These are phyloP conservation scores for Acipenser oxyrinchus DNA, from an alignment of 2,797 vertebrate genomes.

Conservation along the genomic window DNA sequence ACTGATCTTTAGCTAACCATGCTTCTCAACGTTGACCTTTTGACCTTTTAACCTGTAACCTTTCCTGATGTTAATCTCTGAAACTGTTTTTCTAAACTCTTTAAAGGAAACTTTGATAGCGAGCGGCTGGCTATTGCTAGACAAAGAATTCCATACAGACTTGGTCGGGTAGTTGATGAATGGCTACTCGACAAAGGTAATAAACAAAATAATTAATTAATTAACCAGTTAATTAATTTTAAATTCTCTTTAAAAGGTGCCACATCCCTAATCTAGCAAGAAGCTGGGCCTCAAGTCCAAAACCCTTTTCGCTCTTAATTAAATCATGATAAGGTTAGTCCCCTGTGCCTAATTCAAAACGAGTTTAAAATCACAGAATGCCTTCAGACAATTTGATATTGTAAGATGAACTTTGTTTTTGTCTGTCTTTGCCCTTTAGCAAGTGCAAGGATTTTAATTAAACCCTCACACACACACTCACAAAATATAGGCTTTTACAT, in stretches of 20 bases:
- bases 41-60: conserved; percentile 74
- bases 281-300: conserved; percentile 26
- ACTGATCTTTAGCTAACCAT: conserved; percentile 61
- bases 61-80: conserved; percentile 80
- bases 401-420: no score
- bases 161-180: conserved; percentile 99
- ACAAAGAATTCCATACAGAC: conserved; percentile 99
- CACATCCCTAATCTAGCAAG: conserved; percentile 53
- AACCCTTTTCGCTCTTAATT: not conserved
- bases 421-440: not conserved
- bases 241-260: conserved; percentile 67
- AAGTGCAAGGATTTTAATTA: no score
- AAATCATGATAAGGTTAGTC: not conserved
- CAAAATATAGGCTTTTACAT: no score
- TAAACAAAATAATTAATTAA: conserved; percentile 76
- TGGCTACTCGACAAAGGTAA: conserved; percentile 99
- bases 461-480: no score
- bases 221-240: conserved; percentile 58
- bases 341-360: not conserved
- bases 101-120: conserved; percentile 99
- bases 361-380: not conserved
- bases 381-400: not conserved
- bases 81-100: conserved; percentile 96
- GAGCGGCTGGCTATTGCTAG: conserved; percentile 99
- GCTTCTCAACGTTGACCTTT: conserved; percentile 52